These are phyloP conservation scores for Achlya flavicornis DNA, from an alignment of 2,888 invertebrate genomes.

Conservation along the genomic window DNA sequence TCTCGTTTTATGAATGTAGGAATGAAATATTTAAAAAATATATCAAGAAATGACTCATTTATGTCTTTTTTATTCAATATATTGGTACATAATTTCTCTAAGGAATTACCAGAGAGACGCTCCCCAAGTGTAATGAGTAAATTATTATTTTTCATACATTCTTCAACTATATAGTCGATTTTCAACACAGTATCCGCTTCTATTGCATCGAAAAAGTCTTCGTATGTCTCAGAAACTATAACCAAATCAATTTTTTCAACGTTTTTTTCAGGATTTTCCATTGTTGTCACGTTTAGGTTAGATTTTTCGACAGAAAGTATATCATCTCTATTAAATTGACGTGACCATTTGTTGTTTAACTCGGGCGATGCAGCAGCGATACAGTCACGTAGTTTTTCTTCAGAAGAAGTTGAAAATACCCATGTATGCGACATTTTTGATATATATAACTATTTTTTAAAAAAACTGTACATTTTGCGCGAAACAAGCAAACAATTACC, in stretches of 20 bases:
- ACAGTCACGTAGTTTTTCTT: constrained; percentile 39
- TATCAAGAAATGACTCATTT: constrained; percentile 35
- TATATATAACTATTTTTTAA: too few relatives aligned
- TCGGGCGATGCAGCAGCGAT: constrained; percentile 40
- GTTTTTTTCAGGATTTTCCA: constrained; percentile 19
- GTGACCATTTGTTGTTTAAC: constrained; percentile 50
- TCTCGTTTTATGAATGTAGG: constrained; percentile 48
- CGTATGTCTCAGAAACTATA: constrained; percentile 22
- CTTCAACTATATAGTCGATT: constrained; percentile 41
- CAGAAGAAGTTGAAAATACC: constrained; percentile 49
- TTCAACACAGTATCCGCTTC: constrained; percentile 43
- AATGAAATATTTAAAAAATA: constrained; percentile 47
- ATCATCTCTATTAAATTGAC: constrained; percentile 37
- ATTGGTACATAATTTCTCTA: constrained; percentile 51
- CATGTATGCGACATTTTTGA: constrained; percentile 50
- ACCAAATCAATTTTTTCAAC: constrained; percentile 4
- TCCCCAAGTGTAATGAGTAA: constrained; percentile 45
- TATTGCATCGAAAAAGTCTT: constrained; percentile 42
- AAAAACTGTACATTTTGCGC: not conserved
- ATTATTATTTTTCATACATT: constrained; percentile 40
- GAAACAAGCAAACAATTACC: not conserved
- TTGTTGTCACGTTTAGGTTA: constrained; percentile 17
- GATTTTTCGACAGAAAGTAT: constrained; percentile 21
- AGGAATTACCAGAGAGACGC: constrained; percentile 35
- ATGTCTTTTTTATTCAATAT: constrained; percentile 37